These are phyloP conservation scores for Crotalus tigris DNA, from an alignment of 2,113 vertebrate genomes.

Conservation along the genomic window DNA sequence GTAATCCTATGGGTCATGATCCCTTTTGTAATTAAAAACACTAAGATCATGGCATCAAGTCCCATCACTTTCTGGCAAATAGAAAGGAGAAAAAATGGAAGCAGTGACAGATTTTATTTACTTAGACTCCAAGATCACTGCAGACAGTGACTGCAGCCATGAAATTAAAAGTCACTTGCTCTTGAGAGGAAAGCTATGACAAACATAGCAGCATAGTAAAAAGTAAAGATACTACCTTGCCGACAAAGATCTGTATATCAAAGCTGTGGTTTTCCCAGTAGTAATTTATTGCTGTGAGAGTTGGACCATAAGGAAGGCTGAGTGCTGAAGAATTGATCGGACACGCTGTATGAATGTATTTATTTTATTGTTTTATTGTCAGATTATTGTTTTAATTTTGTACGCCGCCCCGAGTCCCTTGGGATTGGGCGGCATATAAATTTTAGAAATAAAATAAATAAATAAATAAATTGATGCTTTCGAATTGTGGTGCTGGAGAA, in stretches of 20 bases:
- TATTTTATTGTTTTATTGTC: too few species aligned
- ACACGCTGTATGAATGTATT: too few species aligned
- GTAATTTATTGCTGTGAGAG: neutral
- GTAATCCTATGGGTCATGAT: neutral
- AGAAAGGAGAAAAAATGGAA: neutral
- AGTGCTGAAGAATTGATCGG: neutral
- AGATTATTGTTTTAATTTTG: too few species aligned
- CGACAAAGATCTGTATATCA: neutral
- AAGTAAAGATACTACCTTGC: neutral
- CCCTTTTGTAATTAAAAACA: neutral
- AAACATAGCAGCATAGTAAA: neutral
- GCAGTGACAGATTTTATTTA: neutral
- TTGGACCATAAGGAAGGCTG: too few species aligned
- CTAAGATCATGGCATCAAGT: neutral
- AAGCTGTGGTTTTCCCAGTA: neutral
- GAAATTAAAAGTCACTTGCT: neutral
- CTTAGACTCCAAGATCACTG: neutral
- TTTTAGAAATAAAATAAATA: too few species aligned
- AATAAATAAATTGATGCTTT: neutral
- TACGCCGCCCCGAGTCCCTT: too few species aligned
- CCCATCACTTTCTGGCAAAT: neutral
- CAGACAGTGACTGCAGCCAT: neutral
- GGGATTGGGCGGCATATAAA: too few species aligned
- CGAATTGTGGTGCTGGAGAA: neutral
- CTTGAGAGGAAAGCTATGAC: neutral